Percentiles rank a stretch among this genome's conserved stretches.
Evolutionary conservation across 2,113 vertebrate genomes (phyloP).

Genomic region (Colinus virginianus): DNA sequence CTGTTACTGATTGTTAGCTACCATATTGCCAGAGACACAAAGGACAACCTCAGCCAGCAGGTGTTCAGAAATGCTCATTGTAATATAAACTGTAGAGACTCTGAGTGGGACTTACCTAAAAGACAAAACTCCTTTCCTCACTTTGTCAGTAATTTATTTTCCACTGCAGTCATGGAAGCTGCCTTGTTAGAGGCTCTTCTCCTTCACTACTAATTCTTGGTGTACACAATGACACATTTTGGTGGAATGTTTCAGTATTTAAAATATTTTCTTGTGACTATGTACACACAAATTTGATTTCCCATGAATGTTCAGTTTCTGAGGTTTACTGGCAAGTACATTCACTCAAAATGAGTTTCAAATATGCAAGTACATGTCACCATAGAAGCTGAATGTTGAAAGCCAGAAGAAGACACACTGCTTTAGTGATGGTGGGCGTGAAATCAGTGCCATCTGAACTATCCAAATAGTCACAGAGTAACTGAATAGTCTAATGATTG

Average conservation of each 20-base stretch:
- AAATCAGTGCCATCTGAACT: not conserved
- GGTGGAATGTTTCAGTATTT: not conserved
- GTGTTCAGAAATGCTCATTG: conserved; percentile 4
- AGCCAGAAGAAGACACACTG: not conserved
- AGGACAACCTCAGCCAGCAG: conserved; percentile 10
- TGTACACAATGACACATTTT: not conserved
- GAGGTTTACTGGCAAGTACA: not conserved
- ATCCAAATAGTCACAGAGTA: not conserved
- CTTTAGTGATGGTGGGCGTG: not conserved
- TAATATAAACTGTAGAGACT: not conserved
- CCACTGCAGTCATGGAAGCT: not conserved
- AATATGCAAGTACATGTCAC: not conserved
- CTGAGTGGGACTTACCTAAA: not conserved
- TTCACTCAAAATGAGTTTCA: conserved; percentile 21
- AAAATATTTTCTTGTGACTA: conserved; percentile 12
- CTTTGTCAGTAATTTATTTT: conserved; percentile 20
- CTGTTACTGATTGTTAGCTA: not conserved
- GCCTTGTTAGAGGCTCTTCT: conserved; percentile 4
- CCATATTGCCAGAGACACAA: not conserved
- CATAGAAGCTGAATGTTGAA: not conserved
- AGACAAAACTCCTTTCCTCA: conserved; percentile 4
- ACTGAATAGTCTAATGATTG: not conserved
- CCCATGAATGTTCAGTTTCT: conserved; percentile 14
- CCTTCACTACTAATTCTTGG: not conserved
- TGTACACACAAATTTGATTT: conserved; percentile 25